Percentiles rank a stretch among this genome's conserved stretches.
Evolutionary conservation across 2,888 invertebrate genomes (phyloP).

Genomic region (Eupithecia dodoneata): DNA sequence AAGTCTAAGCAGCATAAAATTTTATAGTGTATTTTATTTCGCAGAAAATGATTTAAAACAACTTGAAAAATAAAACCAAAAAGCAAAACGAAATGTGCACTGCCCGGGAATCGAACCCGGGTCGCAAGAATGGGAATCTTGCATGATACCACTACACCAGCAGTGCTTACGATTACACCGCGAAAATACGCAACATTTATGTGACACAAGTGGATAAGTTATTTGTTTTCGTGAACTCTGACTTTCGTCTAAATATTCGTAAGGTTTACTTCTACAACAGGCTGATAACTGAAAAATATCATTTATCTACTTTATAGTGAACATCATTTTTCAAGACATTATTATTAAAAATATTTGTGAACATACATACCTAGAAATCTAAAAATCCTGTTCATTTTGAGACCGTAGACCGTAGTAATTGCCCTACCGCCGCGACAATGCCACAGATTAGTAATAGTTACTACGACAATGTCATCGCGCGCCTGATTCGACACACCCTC

Average conservation of each 20-base stretch:
- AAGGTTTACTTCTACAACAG: neutral
- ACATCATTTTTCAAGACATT: neutral
- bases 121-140: constrained; percentile 99
- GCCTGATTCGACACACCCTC: constrained; percentile 59
- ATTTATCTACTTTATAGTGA: neutral
- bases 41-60: neutral
- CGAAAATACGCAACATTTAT: constrained; percentile 1
- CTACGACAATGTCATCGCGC: constrained; percentile 49
- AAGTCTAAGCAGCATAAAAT: too few species aligned
- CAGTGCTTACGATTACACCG: constrained; percentile 85
- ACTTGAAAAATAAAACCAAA: neutral
- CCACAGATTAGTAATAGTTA: neutral
- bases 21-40: neutral
- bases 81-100: constrained; percentile 84
- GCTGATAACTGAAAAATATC: neutral
- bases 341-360: neutral
- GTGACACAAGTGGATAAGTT: neutral
- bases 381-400: neutral
- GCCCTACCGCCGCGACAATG: constrained; percentile 11
- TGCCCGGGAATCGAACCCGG: constrained; percentile 98
- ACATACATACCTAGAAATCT: neutral
- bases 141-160: constrained; percentile 99
- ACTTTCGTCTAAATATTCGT: neutral
- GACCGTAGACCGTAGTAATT: neutral
- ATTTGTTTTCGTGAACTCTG: too few species aligned